Evolutionary conservation across 2,888 invertebrate species (phyloP).

Genomic region (Halictus quadricinctus): DNA sequence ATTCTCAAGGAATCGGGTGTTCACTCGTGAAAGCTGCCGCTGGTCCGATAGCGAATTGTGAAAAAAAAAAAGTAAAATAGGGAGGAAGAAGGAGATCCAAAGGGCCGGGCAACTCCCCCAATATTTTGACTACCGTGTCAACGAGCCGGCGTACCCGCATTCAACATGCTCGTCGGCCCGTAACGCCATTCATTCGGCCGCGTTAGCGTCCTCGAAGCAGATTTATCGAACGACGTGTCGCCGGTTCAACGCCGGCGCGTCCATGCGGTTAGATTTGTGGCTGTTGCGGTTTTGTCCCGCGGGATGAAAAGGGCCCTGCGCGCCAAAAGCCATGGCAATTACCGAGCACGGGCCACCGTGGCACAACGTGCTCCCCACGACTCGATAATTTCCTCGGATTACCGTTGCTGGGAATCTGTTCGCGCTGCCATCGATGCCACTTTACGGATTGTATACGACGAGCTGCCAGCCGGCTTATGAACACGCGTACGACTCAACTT

Average conservation of each 20-base stretch:
- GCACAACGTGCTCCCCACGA: not conserved
- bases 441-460: slow-evolving; percentile 32
- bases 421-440: slow-evolving; percentile 23
- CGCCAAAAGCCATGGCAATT: slow-evolving; percentile 61
- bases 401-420: slow-evolving; percentile 30
- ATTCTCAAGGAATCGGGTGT: not conserved
- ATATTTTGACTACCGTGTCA: slow-evolving; percentile 82
- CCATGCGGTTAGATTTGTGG: slow-evolving; percentile 80
- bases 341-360: slow-evolving; percentile 43
- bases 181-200: slow-evolving; percentile 80
- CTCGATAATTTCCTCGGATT: slow-evolving; percentile 29
- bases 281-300: slow-evolving; percentile 78
- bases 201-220: slow-evolving; percentile 70
- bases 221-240: slow-evolving; percentile 80
- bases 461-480: slow-evolving; percentile 18
- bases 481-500: slow-evolving; percentile 18
- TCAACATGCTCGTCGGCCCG: slow-evolving; percentile 80
- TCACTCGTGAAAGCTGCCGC: slow-evolving; percentile 9
- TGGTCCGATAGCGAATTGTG: not conserved
- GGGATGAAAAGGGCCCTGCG: slow-evolving; percentile 62
- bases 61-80: not conserved
- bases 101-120: slow-evolving; percentile 77
- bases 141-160: slow-evolving; percentile 74
- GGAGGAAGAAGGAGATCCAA: slow-evolving; percentile 19
- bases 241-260: slow-evolving; percentile 75